These are phyloP conservation scores for Athene noctua DNA, from an alignment of 2,113 vertebrate genomes.

Conservation along the genomic window DNA sequence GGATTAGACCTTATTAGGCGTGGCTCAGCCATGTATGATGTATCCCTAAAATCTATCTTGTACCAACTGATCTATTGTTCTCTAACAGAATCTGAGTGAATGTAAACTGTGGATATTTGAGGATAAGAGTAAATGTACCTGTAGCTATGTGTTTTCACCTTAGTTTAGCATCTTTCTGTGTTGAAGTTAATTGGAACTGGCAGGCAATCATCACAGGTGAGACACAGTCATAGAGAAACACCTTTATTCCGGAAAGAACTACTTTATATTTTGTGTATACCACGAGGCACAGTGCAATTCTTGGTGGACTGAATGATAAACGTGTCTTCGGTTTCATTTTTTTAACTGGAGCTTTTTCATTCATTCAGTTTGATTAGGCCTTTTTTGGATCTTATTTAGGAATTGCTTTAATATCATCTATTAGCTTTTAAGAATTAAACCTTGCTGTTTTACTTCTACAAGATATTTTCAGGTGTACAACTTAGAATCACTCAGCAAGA, in stretches of 20 bases:
- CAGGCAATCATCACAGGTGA: slow-evolving; percentile 2
- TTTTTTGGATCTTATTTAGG: background rate
- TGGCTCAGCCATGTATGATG: background rate
- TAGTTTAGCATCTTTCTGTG: background rate
- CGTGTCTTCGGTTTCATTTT: background rate
- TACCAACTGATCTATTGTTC: background rate
- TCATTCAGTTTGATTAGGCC: background rate
- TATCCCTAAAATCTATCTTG: background rate
- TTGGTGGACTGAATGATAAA: background rate
- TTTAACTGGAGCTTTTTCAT: background rate
- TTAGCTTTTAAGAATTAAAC: background rate
- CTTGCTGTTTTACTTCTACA: background rate
- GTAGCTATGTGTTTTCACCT: background rate
- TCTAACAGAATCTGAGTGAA: background rate
- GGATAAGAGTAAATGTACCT: background rate
- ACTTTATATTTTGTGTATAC: background rate
- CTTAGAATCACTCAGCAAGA: background rate
- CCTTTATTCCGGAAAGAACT: background rate
- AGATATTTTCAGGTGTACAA: background rate
- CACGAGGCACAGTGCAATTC: background rate
- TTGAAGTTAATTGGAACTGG: background rate
- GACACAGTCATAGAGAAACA: background rate
- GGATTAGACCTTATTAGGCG: background rate
- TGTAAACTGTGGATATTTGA: background rate
- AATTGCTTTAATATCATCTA: background rate